phyloP scores from a whole-genome alignment of 2,888 invertebrate species.

The Isoperla grammatica region DNA sequence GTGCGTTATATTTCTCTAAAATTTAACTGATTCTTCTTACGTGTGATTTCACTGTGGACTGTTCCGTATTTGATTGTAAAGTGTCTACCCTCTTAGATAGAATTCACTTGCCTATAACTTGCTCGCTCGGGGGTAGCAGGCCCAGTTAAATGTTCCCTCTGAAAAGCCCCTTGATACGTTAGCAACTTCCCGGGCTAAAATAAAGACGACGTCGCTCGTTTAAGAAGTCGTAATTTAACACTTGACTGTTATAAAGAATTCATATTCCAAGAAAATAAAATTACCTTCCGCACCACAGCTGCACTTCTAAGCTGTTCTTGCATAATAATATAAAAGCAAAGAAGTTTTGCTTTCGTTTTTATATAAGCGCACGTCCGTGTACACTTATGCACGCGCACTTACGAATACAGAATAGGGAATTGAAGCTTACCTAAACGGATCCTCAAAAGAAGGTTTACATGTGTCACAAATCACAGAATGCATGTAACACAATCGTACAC shows the following conservation, averaged over 20 bases:
- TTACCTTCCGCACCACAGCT: constrained; percentile 16
- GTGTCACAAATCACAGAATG: too few relatives aligned
- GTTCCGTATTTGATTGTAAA: constrained; percentile 7
- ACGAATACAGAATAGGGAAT: too few relatives aligned
- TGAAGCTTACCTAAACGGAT: too few relatives aligned
- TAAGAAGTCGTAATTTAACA: constrained; percentile 25
- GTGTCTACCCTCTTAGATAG: neutral
- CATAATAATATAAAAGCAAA: neutral
- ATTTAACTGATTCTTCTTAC: too few relatives aligned
- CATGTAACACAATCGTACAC: too few relatives aligned
- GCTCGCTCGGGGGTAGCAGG: neutral
- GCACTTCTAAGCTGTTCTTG: constrained; percentile 8
- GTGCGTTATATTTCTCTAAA: too few relatives aligned
- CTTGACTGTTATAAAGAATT: constrained; percentile 25
- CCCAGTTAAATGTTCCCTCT: too few relatives aligned
- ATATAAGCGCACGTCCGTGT: too few relatives aligned
- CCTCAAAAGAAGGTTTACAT: too few relatives aligned
- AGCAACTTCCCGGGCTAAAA: constrained; percentile 18
- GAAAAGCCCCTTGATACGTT: constrained; percentile 4
- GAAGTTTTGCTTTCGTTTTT: too few relatives aligned
- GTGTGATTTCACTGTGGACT: too few relatives aligned
- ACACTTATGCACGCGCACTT: too few relatives aligned
- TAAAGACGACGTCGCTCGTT: constrained; percentile 17
- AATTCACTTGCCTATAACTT: constrained; percentile 15
- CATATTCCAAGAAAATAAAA: constrained; percentile 22